Evolutionary conservation across 2,888 invertebrate species (phyloP), one percentile per base, ranked within the genome.

Genomic region (Orchestes rusci): DNA sequence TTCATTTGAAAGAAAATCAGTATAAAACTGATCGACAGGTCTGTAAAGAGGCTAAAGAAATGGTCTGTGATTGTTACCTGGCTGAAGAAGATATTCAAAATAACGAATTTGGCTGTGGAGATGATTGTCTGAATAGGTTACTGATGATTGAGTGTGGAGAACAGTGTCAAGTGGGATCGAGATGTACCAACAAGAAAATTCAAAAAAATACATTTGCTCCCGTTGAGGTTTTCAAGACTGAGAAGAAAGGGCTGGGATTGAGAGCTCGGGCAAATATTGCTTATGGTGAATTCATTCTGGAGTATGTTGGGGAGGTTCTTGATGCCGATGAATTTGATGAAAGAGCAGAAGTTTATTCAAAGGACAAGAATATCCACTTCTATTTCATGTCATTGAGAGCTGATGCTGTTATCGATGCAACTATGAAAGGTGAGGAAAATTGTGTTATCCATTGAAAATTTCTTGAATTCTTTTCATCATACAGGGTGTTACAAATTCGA

Each of bases 101-200:
- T 45, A 92, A 91, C 0, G 86, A 89, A 61, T 68, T 80, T 49
- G 93, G 92, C 7, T 97, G 97, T 66, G 94, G 92, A 1, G 92
- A 93, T 62, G 93, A 95, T 69, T 97, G 97, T 69, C 77, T 97
- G 23, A 97, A 97, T 73, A 80, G 95, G 62, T 76, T 96, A 64
- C 79, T 97, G n/a, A 90, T 95, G 86, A 95, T 97, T 64, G 97
- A 97, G 77, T 97, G 93, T 74, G 93, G 95, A 10, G 77, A 83
- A 3, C 75, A 90, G 59, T 99, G 97, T 71, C 82, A 85, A 39
- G 84, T 94, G 28, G 87, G 84, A 3, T 86, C 89, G 39, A 77
- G 85, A 45, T 99, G 97, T 73, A 89, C 92, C 1, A 99, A 99
- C 65, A 90, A 88, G 70, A 78, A 89, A 51, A 97, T 99, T 69